Evolutionary conservation across 2,113 vertebrate genomes (phyloP).

Genomic region (Spea multiplicata): DNA sequence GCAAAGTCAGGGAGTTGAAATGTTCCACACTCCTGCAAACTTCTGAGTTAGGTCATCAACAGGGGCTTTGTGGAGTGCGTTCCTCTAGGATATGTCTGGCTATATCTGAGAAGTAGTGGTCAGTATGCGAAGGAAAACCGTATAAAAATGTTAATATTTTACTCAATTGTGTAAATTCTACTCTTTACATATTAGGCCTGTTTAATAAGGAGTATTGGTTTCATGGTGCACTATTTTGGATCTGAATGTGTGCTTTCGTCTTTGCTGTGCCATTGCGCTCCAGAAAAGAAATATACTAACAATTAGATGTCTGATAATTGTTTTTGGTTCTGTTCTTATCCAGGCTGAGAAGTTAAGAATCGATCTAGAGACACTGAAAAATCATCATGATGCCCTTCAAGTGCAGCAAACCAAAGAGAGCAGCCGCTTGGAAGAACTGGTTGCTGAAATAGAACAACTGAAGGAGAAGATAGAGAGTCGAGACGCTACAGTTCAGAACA

Average conservation of each 20-base stretch:
- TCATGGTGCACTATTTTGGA: no score
- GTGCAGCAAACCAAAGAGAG: neutral
- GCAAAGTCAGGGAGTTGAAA: no score
- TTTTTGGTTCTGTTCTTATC: conserved; percentile 32
- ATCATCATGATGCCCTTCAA: neutral
- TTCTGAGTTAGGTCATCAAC: no score
- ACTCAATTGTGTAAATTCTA: no score
- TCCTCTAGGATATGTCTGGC: no score
- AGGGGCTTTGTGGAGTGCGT: no score
- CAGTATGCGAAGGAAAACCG: no score
- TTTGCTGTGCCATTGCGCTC: neutral
- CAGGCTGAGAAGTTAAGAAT: conserved; percentile 42
- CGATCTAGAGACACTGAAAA: conserved; percentile 5
- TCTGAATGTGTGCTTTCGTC: neutral
- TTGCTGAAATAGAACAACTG: neutral
- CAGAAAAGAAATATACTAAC: neutral
- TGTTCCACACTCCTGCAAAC: no score
- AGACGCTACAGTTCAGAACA: neutral
- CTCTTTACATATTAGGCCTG: no score
- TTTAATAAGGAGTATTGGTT: no score
- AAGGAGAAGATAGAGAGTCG: neutral
- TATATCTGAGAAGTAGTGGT: no score
- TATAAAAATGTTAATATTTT: no score
- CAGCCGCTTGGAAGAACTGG: neutral
- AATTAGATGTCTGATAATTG: neutral